Evolutionary conservation across 2,888 invertebrate genomes (phyloP).

Genomic region (Nymphalis polychloros): DNA sequence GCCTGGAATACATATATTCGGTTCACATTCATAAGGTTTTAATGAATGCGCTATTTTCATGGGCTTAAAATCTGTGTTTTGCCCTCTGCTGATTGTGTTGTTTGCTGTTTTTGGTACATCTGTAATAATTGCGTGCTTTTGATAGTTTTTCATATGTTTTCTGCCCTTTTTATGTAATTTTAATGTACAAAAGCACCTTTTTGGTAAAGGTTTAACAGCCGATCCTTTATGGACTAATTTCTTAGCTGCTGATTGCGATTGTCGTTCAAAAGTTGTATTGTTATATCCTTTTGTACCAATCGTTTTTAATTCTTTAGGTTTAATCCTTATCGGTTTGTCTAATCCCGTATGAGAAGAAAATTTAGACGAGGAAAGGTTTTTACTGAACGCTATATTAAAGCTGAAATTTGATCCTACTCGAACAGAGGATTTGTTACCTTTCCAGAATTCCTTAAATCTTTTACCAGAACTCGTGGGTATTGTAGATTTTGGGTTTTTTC

Average conservation of each 20-base stretch:
- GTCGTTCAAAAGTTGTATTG: slow-evolving; percentile 14
- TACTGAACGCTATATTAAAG: slow-evolving; percentile 38
- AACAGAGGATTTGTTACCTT: slow-evolving; percentile 12
- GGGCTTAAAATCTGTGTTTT: slow-evolving; percentile 32
- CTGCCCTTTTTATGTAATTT: slow-evolving; percentile 43
- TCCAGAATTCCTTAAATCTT: slow-evolving; percentile 3
- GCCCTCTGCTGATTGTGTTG: slow-evolving; percentile 38
- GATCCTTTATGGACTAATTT: slow-evolving; percentile 34
- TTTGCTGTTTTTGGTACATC: background rate
- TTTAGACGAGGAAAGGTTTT: slow-evolving; percentile 26
- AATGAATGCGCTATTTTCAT: slow-evolving; percentile 23
- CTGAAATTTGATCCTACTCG: slow-evolving; percentile 39
- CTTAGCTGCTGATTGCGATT: slow-evolving; percentile 18
- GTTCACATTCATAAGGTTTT: slow-evolving; percentile 48
- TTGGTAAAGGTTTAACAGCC: slow-evolving; percentile 37
- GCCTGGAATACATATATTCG: slow-evolving; percentile 46
- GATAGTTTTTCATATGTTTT: background rate
- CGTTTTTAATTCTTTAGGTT: slow-evolving; percentile 13
- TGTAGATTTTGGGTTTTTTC: slow-evolving; percentile 5
- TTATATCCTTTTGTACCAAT: slow-evolving; percentile 36
- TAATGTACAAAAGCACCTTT: slow-evolving; percentile 53
- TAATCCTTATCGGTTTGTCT: background rate
- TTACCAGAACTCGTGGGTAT: background rate
- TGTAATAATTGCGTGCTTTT: background rate
- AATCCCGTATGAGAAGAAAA: slow-evolving; percentile 10